Percentiles rank a stretch among this genome's conserved stretches.
These are phyloP conservation scores for Casuarius casuarius DNA, from an alignment of 2,113 vertebrate genomes.

Conservation along the genomic window DNA sequence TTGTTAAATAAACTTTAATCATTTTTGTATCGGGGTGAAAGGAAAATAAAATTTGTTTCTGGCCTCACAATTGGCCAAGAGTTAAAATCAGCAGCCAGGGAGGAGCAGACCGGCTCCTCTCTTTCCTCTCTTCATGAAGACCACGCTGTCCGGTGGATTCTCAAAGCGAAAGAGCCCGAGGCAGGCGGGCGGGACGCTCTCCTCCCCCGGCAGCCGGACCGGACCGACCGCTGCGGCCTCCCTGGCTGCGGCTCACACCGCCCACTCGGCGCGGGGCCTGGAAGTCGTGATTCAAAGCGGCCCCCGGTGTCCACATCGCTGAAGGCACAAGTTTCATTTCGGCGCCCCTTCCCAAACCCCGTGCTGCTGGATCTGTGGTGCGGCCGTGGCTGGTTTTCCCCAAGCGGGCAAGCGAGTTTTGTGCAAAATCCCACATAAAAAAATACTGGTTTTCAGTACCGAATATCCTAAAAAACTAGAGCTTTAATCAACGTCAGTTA, in stretches of 20 bases:
- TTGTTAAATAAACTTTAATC: constrained; percentile 62
- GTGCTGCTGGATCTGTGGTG: too few relatives aligned
- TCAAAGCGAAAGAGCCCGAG: background rate
- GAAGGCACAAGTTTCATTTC: constrained; percentile 59
- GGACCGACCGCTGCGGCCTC: too few relatives aligned
- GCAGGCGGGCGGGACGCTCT: background rate
- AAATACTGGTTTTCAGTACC: background rate
- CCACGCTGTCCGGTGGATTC: background rate
- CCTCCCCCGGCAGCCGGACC: too few relatives aligned
- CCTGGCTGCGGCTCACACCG: background rate
- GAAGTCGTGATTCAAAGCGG: background rate
- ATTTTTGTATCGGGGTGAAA: background rate
- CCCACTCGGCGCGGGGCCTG: background rate
- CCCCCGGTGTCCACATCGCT: background rate
- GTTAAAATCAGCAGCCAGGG: background rate
- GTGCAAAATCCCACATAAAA: constrained; percentile 44
- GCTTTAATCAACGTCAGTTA: background rate
- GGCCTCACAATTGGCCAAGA: background rate
- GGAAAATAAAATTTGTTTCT: constrained; percentile 48
- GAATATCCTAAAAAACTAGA: constrained; percentile 58
- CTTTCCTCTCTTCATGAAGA: background rate
- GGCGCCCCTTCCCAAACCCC: background rate
- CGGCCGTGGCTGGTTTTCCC: background rate
- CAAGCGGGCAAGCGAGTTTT: background rate
- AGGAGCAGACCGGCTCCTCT: background rate